Percentiles rank a stretch among this genome's conserved stretches.
These are phyloP conservation scores for Pachymerium ferrugineum DNA, from an alignment of 2,888 invertebrate species.

Conservation along the genomic window DNA sequence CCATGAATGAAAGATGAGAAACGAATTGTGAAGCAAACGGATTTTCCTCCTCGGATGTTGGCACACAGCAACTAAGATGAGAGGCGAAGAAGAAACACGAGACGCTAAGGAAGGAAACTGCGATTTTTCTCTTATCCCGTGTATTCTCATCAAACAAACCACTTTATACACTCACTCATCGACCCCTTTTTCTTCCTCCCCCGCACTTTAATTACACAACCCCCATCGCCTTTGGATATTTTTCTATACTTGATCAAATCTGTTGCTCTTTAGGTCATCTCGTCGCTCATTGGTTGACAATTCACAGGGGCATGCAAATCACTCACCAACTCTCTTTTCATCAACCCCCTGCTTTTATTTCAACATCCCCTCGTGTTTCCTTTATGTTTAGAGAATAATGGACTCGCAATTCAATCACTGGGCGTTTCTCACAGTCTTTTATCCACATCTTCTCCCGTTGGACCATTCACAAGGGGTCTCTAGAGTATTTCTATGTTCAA, in stretches of 20 bases:
- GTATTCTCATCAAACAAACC: too few relatives aligned
- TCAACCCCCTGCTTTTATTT: neutral
- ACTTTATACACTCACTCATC: neutral
- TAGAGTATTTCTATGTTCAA: neutral
- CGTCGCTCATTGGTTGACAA: neutral
- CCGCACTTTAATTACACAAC: neutral
- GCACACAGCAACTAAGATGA: neutral
- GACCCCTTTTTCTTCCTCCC: neutral
- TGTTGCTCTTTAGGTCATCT: neutral
- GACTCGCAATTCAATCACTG: neutral
- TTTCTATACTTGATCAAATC: neutral
- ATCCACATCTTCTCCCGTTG: neutral
- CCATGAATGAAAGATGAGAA: neutral
- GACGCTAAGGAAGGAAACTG: neutral
- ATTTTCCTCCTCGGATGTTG: neutral
- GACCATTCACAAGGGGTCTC: constrained; percentile 4
- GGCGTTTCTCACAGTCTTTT: constrained; percentile 3
- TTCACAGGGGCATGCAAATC: neutral
- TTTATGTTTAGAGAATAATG: neutral
- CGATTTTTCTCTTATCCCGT: neutral
- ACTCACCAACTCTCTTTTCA: neutral
- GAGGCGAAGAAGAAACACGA: neutral
- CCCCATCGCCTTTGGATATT: neutral
- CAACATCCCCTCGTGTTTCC: neutral
- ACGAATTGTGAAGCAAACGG: neutral